Conservation (phyloP, 2,113 vertebrate genomes). For the Chloroceryle aenea region DNA sequence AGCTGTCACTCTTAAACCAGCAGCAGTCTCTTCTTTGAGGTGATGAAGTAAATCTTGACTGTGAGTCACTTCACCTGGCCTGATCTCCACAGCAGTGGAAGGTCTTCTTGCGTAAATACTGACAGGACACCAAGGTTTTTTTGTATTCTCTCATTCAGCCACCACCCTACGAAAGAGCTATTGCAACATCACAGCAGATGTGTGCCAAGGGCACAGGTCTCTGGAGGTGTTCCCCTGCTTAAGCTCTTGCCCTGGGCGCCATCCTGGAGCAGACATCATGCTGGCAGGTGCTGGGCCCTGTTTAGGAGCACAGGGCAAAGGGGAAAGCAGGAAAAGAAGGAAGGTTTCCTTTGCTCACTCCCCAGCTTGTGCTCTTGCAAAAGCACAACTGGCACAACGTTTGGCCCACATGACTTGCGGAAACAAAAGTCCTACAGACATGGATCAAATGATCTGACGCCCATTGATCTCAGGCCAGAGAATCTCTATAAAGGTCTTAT, state of each 20-base stretch:
- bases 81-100: not conserved
- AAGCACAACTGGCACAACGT: conserved; percentile 14
- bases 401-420: conserved; percentile 44
- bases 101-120: not conserved
- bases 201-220: not conserved
- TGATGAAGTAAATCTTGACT: not conserved
- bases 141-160: not conserved
- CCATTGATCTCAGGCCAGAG: conserved; percentile 53
- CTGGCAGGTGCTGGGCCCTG: not conserved
- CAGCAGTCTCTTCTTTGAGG: not conserved
- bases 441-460: conserved; percentile 39
- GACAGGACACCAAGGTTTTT: not conserved
- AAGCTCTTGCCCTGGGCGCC: accelerated
- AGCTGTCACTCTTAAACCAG: not conserved
- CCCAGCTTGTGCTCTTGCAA: conserved; percentile 31
- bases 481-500: conserved; percentile 57
- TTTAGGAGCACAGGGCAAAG: not conserved
- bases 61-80: not conserved
- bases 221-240: not conserved
- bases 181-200: not conserved
- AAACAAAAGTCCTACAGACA: conserved; percentile 64
- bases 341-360: not conserved
- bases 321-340: not conserved
- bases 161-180: not conserved
- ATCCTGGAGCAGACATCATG: not conserved